Evolutionary conservation across 2,113 vertebrate genomes (phyloP).

Genomic region (Limanda limanda): DNA sequence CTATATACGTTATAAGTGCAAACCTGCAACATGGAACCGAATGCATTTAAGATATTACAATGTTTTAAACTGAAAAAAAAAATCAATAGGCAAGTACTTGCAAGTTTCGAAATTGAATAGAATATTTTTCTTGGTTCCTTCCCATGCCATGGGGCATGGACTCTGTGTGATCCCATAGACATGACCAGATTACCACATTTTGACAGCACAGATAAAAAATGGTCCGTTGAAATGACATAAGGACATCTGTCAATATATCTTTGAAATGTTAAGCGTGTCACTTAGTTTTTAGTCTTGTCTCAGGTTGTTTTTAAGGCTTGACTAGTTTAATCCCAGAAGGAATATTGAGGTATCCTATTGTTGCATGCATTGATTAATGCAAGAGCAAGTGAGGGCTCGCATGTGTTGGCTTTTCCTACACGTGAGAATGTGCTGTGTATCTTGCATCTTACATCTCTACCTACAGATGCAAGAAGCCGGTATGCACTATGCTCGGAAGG

Average conservation of each 20-base stretch:
- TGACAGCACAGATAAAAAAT: constrained; percentile 3
- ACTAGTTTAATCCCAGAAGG: constrained; percentile 28
- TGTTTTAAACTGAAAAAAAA: background rate
- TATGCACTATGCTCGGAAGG: background rate
- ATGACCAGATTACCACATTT: constrained; percentile 4
- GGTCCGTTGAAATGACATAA: background rate
- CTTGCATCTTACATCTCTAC: constrained; percentile 15
- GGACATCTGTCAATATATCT: constrained; percentile 10
- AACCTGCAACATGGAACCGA: background rate
- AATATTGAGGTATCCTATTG: constrained; percentile 16
- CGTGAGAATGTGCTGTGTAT: too few species aligned
- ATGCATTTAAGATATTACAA: background rate
- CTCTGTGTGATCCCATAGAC: constrained; percentile 8
- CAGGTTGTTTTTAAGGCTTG: background rate
- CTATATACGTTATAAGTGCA: background rate
- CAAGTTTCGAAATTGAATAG: background rate
- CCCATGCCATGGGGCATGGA: background rate
- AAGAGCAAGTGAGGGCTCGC: constrained; percentile 50
- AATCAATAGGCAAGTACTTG: constrained; percentile 18
- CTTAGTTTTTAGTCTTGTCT: too few species aligned
- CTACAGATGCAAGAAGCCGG: constrained; percentile 20
- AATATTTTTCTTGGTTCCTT: background rate
- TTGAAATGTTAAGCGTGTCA: background rate
- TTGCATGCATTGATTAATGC: constrained; percentile 44
- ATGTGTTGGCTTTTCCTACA: constrained; percentile 41